phyloP scores from a whole-genome alignment of 2,888 invertebrate genomes.

The Agrochola macilenta region DNA sequence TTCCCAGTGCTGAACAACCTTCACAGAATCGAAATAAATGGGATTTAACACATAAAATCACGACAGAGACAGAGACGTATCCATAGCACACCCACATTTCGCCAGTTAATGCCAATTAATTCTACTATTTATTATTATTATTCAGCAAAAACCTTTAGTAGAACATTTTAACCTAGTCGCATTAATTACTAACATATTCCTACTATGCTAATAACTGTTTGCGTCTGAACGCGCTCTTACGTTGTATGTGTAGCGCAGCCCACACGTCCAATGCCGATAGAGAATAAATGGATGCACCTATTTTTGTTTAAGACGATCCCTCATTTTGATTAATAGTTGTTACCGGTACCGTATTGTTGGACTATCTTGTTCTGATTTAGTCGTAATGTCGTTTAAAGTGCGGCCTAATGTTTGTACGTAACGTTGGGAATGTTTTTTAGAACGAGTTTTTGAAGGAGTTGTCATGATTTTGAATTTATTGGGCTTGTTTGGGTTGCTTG shows the following conservation, averaged over 20 bases:
- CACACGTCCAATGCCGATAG: slow-evolving; percentile 76
- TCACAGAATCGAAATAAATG: background rate
- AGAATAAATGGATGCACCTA: slow-evolving; percentile 86
- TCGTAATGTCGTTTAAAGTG: slow-evolving; percentile 84
- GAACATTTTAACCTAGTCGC: slow-evolving; percentile 10
- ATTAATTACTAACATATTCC: slow-evolving; percentile 20
- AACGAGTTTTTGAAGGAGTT: slow-evolving; percentile 38
- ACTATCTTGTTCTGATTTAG: slow-evolving; percentile 84
- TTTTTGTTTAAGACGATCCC: slow-evolving; percentile 82
- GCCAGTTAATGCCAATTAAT: background rate
- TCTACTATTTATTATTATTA: background rate
- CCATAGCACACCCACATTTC: background rate
- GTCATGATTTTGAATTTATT: slow-evolving; percentile 49
- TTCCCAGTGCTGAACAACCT: background rate
- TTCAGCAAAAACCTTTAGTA: background rate
- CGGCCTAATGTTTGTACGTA: slow-evolving; percentile 55
- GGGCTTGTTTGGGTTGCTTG: background rate
- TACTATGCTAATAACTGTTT: slow-evolving; percentile 14
- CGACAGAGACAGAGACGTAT: background rate
- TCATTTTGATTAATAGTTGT: slow-evolving; percentile 87
- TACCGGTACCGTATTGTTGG: slow-evolving; percentile 76
- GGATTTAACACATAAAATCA: background rate
- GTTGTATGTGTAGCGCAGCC: slow-evolving; percentile 62
- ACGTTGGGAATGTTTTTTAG: slow-evolving; percentile 21
- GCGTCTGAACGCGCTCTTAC: slow-evolving; percentile 57